phyloP scores from a whole-genome alignment of 2,797 vertebrate genomes.

The Mus minutoides region DNA sequence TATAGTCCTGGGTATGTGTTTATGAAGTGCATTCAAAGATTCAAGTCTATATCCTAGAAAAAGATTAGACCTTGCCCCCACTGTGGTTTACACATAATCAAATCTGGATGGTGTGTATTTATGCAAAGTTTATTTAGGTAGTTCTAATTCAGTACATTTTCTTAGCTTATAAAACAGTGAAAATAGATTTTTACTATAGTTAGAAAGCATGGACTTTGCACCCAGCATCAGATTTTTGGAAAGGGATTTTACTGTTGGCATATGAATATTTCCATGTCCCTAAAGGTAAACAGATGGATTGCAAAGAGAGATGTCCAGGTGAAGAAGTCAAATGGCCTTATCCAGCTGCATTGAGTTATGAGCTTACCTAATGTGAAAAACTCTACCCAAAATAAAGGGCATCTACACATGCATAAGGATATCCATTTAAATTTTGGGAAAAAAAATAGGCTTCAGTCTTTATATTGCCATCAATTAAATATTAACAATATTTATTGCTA shows the following conservation, averaged over 20 bases:
- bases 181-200: constrained; percentile 62
- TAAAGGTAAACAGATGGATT: constrained; percentile 41
- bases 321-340: constrained; percentile 42
- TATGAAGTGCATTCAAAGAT: constrained; percentile 39
- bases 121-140: constrained; percentile 61
- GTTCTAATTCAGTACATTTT: constrained; percentile 68
- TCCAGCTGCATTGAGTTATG: constrained; percentile 1
- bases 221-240: constrained; percentile 60
- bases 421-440: neutral
- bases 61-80: constrained; percentile 42
- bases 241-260: constrained; percentile 42
- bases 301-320: constrained; percentile 50
- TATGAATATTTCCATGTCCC: constrained; percentile 36
- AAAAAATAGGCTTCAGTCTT: constrained; percentile 40
- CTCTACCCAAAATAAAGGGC: neutral
- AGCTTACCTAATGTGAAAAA: neutral
- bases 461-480: constrained; percentile 55
- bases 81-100: constrained; percentile 23
- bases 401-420: neutral
- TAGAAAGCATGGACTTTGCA: constrained; percentile 48
- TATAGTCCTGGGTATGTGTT: constrained; percentile 5
- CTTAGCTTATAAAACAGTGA: constrained; percentile 68
- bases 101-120: constrained; percentile 52
- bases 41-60: constrained; percentile 1
- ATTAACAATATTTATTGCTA: neutral